These are phyloP conservation scores for Aporrectodea caliginosa DNA, from an alignment of 1,140 invertebrate species.

Conservation along the genomic window DNA sequence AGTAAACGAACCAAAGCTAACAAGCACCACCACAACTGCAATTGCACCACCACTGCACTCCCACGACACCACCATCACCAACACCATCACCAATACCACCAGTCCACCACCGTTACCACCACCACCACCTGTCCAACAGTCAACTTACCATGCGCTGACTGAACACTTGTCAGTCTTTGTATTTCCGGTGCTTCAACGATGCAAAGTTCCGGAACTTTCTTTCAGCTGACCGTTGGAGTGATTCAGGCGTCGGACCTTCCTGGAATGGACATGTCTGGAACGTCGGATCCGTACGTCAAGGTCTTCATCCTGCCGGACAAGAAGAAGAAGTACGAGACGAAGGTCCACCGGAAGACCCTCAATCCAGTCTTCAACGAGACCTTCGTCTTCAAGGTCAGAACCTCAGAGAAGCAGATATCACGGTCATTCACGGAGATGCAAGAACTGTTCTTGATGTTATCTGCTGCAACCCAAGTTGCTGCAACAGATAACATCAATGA, in stretches of 20 bases:
- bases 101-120: too few relatives aligned
- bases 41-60: too few relatives aligned
- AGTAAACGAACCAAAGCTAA: too few relatives aligned
- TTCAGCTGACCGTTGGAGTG: conserved; percentile 83
- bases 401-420: too few relatives aligned
- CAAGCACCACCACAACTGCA: too few relatives aligned
- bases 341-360: conserved; percentile 66
- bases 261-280: conserved; percentile 97
- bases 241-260: conserved; percentile 97
- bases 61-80: too few relatives aligned
- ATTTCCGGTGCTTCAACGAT: neutral
- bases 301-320: conserved; percentile 77
- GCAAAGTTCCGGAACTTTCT: neutral
- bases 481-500: too few relatives aligned
- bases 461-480: too few relatives aligned
- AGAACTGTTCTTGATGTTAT: too few relatives aligned
- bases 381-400: conserved; percentile 74
- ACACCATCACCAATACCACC: too few relatives aligned
- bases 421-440: too few relatives aligned
- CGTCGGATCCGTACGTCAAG: conserved; percentile 93
- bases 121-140: too few relatives aligned
- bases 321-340: conserved; percentile 78
- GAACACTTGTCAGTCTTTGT: neutral
- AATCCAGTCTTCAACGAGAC: conserved; percentile 82
- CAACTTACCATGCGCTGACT: neutral